Percentiles rank a stretch among this genome's conserved stretches.
Evolutionary conservation across 2,113 vertebrate genomes (phyloP).

Genomic region (Agelaius phoeniceus): DNA sequence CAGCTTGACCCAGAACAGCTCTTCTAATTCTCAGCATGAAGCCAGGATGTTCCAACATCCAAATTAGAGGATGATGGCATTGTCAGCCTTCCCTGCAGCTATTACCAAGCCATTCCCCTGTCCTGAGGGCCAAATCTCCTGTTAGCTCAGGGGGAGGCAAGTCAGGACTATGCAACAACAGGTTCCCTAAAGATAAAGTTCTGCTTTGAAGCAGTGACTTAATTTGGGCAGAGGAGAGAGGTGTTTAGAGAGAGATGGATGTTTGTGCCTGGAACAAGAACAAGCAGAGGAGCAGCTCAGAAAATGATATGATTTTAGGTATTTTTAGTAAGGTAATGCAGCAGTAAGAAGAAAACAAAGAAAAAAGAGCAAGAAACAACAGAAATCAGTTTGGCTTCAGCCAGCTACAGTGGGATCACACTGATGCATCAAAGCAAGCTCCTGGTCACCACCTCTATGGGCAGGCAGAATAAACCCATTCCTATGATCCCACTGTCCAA

Average conservation of each 20-base stretch:
- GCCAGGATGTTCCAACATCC: neutral
- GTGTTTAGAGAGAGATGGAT: constrained; percentile 20
- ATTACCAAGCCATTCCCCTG: neutral
- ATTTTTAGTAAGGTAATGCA: constrained; percentile 47
- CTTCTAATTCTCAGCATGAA: neutral
- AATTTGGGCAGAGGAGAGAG: neutral
- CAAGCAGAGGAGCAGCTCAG: constrained; percentile 32
- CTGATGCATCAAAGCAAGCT: neutral
- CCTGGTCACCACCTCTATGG: neutral
- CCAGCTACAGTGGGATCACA: neutral
- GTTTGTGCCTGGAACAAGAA: constrained; percentile 48
- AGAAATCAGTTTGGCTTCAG: neutral
- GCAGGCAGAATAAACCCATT: neutral
- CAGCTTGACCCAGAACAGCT: neutral
- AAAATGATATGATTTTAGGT: neutral
- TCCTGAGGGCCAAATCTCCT: neutral
- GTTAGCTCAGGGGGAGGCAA: neutral
- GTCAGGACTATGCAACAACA: neutral
- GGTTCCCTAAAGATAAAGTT: neutral
- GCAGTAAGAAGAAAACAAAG: constrained; percentile 19
- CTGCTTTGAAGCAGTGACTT: constrained; percentile 8
- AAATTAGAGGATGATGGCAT: neutral
- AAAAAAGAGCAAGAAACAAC: neutral
- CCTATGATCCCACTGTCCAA: accelerated
- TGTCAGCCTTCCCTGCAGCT: neutral